Percentiles rank a stretch among this genome's conserved stretches.
phyloP scores from a whole-genome alignment of 2,797 vertebrate genomes.

The Malacoraja senta region DNA sequence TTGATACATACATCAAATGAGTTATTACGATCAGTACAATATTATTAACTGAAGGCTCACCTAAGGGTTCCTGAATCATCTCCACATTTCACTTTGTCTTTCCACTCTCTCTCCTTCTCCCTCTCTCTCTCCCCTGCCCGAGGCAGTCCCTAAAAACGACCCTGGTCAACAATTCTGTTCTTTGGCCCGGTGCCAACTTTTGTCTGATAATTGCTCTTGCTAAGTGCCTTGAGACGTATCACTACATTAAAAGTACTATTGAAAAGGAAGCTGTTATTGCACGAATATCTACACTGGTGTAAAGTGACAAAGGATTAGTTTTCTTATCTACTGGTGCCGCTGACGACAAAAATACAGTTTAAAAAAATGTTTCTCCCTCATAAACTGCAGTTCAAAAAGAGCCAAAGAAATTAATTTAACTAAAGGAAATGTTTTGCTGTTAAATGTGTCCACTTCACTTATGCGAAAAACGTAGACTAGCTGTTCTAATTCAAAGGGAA shows the following conservation, averaged over 20 bases:
- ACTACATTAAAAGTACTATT: not conserved
- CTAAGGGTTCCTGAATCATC: not conserved
- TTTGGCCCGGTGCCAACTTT: not conserved
- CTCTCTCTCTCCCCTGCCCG: no score
- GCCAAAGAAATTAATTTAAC: not conserved
- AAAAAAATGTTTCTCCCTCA: not conserved
- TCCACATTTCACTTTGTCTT: not conserved
- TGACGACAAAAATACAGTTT: not conserved
- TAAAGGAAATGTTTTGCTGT: not conserved
- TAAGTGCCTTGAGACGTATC: not conserved
- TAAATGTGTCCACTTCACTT: not conserved
- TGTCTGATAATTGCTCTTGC: not conserved
- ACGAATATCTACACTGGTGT: not conserved
- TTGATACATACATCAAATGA: not conserved
- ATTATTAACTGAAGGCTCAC: not conserved
- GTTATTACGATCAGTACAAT: not conserved
- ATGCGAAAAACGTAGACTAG: not conserved
- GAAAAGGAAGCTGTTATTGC: not conserved
- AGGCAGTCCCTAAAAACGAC: not conserved
- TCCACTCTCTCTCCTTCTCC: no score
- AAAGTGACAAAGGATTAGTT: not conserved
- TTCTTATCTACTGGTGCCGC: no score
- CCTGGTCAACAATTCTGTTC: not conserved
- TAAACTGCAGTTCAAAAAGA: not conserved
- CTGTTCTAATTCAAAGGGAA: not conserved